Conservation (phyloP, 2,888 invertebrate species). For the Pristionchus exspectatus region DNA sequence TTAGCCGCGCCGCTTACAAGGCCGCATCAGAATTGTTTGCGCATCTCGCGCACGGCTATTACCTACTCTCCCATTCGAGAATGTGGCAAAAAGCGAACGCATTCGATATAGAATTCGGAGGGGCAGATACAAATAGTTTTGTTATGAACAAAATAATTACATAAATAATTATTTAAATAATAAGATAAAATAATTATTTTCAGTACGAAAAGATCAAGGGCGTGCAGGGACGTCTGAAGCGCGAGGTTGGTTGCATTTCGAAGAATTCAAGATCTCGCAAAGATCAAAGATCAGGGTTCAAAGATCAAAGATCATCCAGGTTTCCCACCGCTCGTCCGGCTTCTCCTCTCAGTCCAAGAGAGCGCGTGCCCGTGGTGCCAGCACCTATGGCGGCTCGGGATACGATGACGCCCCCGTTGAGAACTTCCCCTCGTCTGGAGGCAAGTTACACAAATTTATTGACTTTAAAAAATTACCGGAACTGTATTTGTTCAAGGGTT, state of each 20-base stretch:
- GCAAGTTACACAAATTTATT: background rate
- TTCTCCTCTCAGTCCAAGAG: background rate
- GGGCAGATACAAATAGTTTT: background rate
- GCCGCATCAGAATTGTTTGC: background rate
- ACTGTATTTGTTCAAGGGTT: no score
- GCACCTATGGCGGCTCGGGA: slow-evolving; percentile 31
- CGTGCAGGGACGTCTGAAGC: slow-evolving; percentile 55
- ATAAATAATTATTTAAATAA: background rate
- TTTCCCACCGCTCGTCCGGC: slow-evolving; percentile 42
- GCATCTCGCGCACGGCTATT: background rate
- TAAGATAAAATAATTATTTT: background rate
- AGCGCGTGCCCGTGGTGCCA: slow-evolving; percentile 36
- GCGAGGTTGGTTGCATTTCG: background rate
- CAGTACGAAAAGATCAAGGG: slow-evolving; percentile 57
- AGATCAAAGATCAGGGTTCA: slow-evolving; percentile 1
- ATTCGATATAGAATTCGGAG: background rate
- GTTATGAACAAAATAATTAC: background rate
- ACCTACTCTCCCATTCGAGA: background rate
- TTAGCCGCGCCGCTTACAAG: slow-evolving; percentile 7
- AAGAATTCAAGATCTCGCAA: background rate
- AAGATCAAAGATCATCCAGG: slow-evolving; percentile 15
- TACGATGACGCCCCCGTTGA: slow-evolving; percentile 50
- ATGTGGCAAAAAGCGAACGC: slow-evolving; percentile 8
- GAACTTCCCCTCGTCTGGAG: slow-evolving; percentile 11
- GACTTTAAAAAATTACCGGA: background rate